Base-by-base conservation (phyloP, 1,140 invertebrate genomes). In the Anthonomus grandis region DNA sequence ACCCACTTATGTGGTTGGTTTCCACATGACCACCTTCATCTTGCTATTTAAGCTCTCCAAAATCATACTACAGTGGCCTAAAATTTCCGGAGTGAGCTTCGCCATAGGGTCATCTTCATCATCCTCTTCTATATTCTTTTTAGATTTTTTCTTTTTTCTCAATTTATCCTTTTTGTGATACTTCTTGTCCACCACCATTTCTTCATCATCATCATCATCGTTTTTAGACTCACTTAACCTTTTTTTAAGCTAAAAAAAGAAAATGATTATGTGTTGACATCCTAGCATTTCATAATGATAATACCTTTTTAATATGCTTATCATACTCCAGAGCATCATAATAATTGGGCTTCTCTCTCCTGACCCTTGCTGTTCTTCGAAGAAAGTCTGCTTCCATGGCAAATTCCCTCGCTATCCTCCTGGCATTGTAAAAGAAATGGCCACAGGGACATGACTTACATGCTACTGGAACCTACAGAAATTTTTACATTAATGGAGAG, bases 281-380 rank as follows among this genome's bases (percentile, higher is more conserved):
- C n/a, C n/a, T n/a, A n/a, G n/a, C n/a, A n/a, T n/a, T n/a, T n/a
- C n/a, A n/a, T n/a, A n/a, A n/a, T n/a, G n/a, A n/a, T n/a, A n/a
- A 9, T 60, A 79, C 76, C 69, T 80, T 84, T 69, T 81, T 79
- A 22, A 82, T 79, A 67, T 86, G 82, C 69, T 84, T 85, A 57
- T 86, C 83, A 78, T 85, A 83, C 76, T 90, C 86, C 62, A 89
- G 79, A 6, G 87, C 82, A 78, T 91, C 87, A 63, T 90, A 91
- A 75, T 87, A 91, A 78, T 90, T 86, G 24, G 87, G 87, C 67
- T 89, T 88, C 52, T 87, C 85, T 47, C 89, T 72, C 65, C 87
- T 83, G 12, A 90, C 83, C 50, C 89, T 73, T 62, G 86, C 86
- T 0, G 88, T 90, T 54, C 88, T 74, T 36, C 87, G 66, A 36